Conservation (phyloP, 2,888 invertebrate genomes). For the Stomorhina lunata region DNA sequence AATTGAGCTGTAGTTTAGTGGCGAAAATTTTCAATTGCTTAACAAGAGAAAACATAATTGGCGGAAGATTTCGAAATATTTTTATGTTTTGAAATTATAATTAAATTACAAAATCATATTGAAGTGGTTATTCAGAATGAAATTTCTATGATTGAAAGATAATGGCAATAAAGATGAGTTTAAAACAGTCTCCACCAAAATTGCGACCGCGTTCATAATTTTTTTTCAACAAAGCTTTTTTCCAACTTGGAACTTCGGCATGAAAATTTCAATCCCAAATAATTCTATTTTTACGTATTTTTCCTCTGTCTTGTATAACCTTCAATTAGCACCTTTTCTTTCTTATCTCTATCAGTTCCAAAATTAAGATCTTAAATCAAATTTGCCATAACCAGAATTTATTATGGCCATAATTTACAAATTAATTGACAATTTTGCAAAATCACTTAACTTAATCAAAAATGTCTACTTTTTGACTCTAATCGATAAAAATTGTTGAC, state of each 20-base stretch:
- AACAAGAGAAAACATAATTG: conserved; percentile 18
- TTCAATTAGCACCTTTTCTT: background rate
- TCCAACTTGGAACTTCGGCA: too few relatives aligned
- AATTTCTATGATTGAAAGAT: too few relatives aligned
- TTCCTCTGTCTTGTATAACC: too few relatives aligned
- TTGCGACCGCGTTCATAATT: too few relatives aligned
- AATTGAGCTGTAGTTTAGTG: background rate
- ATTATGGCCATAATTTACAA: too few relatives aligned
- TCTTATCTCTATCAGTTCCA: background rate
- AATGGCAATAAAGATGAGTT: too few relatives aligned
- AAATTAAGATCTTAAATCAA: background rate
- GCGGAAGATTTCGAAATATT: background rate
- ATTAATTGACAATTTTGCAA: background rate
- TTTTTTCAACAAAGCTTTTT: too few relatives aligned
- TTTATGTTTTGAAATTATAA: background rate
- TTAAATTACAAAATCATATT: background rate
- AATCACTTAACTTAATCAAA: background rate
- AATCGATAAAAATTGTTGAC: background rate
- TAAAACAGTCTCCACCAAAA: too few relatives aligned
- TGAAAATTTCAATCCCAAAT: too few relatives aligned
- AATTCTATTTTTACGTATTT: too few relatives aligned
- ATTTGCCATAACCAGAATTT: background rate
- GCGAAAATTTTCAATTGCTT: conserved; percentile 26
- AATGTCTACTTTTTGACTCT: background rate
- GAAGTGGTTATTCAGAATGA: background rate